A percentile compares a stretch with the other conserved stretches of the same genome.
Conservation (phyloP, 1,140 invertebrate genomes). For the Meloidogyne hapla region DNA sequence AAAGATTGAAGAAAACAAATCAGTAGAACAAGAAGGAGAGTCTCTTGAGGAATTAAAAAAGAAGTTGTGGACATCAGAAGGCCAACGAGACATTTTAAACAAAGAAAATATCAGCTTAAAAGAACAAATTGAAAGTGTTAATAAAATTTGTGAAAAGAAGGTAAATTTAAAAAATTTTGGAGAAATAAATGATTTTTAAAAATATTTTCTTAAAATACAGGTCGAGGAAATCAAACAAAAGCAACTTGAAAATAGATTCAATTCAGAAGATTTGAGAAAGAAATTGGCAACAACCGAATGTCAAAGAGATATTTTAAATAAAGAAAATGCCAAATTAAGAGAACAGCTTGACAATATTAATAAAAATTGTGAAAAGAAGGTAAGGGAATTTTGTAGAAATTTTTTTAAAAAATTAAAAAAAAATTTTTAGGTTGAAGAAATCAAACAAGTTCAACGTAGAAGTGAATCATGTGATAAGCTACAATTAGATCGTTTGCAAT, state of each 20-base stretch:
- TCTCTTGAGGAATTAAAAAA: too few relatives aligned
- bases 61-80: too few relatives aligned
- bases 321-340: constrained; percentile 12
- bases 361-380: background rate
- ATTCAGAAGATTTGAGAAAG: background rate
- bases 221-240: background rate
- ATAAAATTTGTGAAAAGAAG: background rate
- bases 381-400: background rate
- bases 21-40: too few relatives aligned
- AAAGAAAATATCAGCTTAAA: too few relatives aligned
- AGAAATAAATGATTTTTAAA: background rate
- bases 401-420: background rate
- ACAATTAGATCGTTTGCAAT: constrained; percentile 13
- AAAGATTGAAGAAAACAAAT: too few relatives aligned
- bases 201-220: background rate
- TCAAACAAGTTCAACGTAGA: constrained; percentile 7
- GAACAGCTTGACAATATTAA: background rate
- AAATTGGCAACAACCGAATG: background rate
- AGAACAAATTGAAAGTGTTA: too few relatives aligned
- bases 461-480: constrained; percentile 31
- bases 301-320: background rate
- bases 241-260: constrained; percentile 16
- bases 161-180: constrained; percentile 7
- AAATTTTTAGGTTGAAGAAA: constrained; percentile 22
- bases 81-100: too few relatives aligned